These are phyloP conservation scores for Dendrolimus pini DNA, from an alignment of 2,888 invertebrate species.

Conservation along the genomic window DNA sequence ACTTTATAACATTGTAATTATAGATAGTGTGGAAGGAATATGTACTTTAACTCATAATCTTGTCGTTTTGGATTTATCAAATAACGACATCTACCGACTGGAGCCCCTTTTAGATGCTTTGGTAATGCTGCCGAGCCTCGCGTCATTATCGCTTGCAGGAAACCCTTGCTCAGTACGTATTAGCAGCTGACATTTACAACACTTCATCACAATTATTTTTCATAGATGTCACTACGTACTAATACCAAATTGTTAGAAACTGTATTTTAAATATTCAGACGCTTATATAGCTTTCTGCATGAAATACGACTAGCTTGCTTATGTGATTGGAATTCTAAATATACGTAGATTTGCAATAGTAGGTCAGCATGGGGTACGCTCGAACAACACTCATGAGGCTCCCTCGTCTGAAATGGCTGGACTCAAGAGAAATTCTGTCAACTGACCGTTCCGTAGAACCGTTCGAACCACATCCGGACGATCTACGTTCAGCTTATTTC, in stretches of 20 bases:
- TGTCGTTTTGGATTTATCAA: slow-evolving; percentile 67
- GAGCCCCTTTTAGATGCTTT: slow-evolving; percentile 51
- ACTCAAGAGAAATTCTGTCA: slow-evolving; percentile 57
- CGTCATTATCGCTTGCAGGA: slow-evolving; percentile 67
- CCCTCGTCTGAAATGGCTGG: slow-evolving; percentile 65
- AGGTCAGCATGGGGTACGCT: slow-evolving; percentile 69
- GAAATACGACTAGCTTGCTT: too few relatives aligned
- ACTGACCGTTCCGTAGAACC: slow-evolving; percentile 34
- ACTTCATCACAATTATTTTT: slow-evolving; percentile 5
- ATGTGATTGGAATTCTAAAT: too few relatives aligned
- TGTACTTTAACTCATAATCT: slow-evolving; percentile 32
- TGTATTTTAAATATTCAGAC: too few relatives aligned
- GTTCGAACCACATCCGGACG: slow-evolving; percentile 48
- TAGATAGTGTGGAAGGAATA: slow-evolving; percentile 36
- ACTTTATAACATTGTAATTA: background rate
- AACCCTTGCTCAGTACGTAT: slow-evolving; percentile 74
- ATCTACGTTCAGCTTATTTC: slow-evolving; percentile 54
- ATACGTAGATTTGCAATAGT: background rate
- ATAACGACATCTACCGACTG: slow-evolving; percentile 76
- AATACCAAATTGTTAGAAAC: background rate
- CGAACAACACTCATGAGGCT: slow-evolving; percentile 46
- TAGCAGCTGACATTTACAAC: slow-evolving; percentile 4
- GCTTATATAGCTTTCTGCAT: too few relatives aligned
- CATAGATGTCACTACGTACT: slow-evolving; percentile 35
- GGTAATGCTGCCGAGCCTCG: slow-evolving; percentile 43